Conservation (phyloP, 2,888 invertebrate species). For the Chironomus tentans region DNA sequence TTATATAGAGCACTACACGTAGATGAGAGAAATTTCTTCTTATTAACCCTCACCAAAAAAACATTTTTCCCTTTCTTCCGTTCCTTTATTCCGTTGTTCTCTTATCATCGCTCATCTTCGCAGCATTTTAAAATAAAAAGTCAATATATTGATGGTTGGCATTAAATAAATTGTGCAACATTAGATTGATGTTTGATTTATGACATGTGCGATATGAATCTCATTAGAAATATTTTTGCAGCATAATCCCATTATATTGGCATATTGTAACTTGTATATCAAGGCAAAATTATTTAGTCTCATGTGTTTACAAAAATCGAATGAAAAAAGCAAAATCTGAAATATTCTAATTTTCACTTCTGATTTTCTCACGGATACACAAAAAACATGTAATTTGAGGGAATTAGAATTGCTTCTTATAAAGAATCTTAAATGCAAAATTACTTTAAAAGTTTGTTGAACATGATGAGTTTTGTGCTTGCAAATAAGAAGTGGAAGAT, state of each 20-base stretch:
- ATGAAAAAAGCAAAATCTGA: too few species aligned
- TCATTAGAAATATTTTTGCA: background rate
- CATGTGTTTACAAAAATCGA: too few species aligned
- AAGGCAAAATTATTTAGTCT: background rate
- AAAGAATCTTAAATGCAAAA: background rate
- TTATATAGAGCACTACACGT: background rate
- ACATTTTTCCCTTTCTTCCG: background rate
- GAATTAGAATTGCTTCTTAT: background rate
- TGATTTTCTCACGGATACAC: background rate
- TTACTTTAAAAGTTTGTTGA: slow-evolving; percentile 24
- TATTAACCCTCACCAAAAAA: background rate
- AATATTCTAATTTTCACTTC: background rate
- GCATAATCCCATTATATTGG: background rate
- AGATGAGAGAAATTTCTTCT: too few species aligned
- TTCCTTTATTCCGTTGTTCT: background rate
- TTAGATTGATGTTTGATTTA: slow-evolving; percentile 27
- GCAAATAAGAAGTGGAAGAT: background rate
- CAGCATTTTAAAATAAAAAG: background rate
- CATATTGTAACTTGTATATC: background rate
- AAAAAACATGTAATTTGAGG: background rate
- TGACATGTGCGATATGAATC: slow-evolving; percentile 8
- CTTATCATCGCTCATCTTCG: background rate
- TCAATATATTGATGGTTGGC: background rate
- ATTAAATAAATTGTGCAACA: slow-evolving; percentile 13
- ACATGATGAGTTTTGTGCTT: slow-evolving; percentile 7